phyloP scores from a whole-genome alignment of 2,113 vertebrate genomes.

The Pagrus major region DNA sequence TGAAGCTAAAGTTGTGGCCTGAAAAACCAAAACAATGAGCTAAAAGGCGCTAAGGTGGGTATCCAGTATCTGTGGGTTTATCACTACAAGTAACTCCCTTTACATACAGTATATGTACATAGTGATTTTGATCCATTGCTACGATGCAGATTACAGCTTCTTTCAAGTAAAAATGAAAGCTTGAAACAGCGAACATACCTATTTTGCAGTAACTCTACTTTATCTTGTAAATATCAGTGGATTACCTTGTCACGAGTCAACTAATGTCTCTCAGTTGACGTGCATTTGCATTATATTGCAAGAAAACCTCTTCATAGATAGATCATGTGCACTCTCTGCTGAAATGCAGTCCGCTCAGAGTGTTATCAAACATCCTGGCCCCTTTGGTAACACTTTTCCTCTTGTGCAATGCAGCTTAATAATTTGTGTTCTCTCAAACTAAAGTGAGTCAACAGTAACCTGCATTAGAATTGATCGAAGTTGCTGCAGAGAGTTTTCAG shows the following conservation, averaged over 20 bases:
- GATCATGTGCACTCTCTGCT: neutral
- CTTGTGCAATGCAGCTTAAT: slow-evolving; percentile 15
- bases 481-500: slow-evolving; percentile 23
- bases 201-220: neutral
- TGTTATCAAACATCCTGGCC: neutral
- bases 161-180: slow-evolving; percentile 3
- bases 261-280: neutral
- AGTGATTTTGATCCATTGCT: neutral
- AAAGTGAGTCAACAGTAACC: slow-evolving; percentile 24
- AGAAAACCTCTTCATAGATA: neutral
- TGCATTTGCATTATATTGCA: neutral
- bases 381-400: slow-evolving; percentile 18
- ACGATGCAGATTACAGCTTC: neutral
- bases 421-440: slow-evolving; percentile 15
- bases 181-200: neutral
- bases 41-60: neutral
- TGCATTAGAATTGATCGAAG: slow-evolving; percentile 54
- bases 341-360: slow-evolving; percentile 16
- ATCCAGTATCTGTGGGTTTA: no score
- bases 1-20: no score
- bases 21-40: neutral
- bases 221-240: neutral
- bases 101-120: neutral
- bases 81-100: neutral
- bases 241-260: neutral